A percentile compares a stretch with the other conserved stretches of the same genome.
Conservation (phyloP, 2,797 vertebrate species). For the Echeneis naucrates region DNA sequence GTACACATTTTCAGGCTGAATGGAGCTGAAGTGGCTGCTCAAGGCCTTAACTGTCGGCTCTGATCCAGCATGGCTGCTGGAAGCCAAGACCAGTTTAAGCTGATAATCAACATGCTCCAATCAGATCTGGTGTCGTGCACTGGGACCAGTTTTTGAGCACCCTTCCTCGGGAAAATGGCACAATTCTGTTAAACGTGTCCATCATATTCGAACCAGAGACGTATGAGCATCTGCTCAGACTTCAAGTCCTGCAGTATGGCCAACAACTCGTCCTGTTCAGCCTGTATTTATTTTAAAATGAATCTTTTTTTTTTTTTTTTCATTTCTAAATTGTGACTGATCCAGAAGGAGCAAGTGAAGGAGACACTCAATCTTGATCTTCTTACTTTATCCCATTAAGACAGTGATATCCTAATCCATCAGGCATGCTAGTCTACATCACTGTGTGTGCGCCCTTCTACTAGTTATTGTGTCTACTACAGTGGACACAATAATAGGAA, state of each 20-base stretch:
- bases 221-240: too few relatives aligned
- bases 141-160: background rate
- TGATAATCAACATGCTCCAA: background rate
- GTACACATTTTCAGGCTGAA: too few relatives aligned
- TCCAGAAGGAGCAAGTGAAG: conserved; percentile 14
- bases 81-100: background rate
- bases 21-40: background rate
- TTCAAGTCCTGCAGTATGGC: background rate
- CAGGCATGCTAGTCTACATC: conserved; percentile 23
- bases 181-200: background rate
- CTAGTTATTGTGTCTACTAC: too few relatives aligned
- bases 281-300: too few relatives aligned
- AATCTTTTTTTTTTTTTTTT: too few relatives aligned
- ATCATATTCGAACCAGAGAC: background rate
- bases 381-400: conserved; percentile 63
- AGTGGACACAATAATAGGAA: conserved; percentile 4
- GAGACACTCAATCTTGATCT: conserved; percentile 47
- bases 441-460: conserved; percentile 20
- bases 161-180: background rate
- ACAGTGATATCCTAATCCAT: conserved; percentile 55
- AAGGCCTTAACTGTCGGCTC: background rate
- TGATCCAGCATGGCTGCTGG: background rate
- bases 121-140: background rate
- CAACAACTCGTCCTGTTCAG: background rate
- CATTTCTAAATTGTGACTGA: too few relatives aligned